Conservation (phyloP, 2,113 vertebrate species). For the Cricetomys ansorgei region DNA sequence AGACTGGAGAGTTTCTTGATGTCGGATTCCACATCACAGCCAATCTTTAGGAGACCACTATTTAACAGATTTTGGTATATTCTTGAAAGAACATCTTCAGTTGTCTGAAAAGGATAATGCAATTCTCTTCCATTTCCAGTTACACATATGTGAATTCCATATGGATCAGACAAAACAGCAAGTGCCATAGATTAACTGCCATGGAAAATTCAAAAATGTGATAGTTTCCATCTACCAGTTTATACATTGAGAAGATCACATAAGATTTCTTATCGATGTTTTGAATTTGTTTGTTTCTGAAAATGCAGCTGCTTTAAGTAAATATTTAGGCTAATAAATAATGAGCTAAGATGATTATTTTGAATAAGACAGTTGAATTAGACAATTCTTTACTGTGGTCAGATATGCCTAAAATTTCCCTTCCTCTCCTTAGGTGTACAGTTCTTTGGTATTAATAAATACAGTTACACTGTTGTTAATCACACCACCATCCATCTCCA, state of each 20-base stretch:
- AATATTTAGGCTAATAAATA: constrained; percentile 10
- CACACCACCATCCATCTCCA: not conserved
- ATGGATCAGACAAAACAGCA: not conserved
- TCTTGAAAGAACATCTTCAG: not conserved
- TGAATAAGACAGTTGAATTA: not conserved
- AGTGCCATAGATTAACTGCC: not conserved
- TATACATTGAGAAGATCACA: not conserved
- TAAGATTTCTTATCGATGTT: not conserved
- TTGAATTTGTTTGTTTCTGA: constrained; percentile 3
- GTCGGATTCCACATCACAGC: not conserved
- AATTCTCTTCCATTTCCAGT: not conserved
- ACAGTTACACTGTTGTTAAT: not conserved
- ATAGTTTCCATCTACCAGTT: not conserved
- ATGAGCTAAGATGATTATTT: not conserved
- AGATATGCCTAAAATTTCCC: not conserved
- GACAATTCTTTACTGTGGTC: not conserved
- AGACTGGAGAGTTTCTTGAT: not conserved
- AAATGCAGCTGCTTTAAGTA: constrained; percentile 29
- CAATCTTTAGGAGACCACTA: not conserved
- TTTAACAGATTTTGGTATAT: not conserved
- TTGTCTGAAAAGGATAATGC: constrained; percentile 2
- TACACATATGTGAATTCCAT: not conserved
- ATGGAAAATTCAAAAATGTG: not conserved
- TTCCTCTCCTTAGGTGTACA: not conserved
- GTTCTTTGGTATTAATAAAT: constrained; percentile 1